A percentile compares a stretch with the other conserved stretches of the same genome.
Conservation (phyloP, 2,888 invertebrate species). For the Microdon myrmicae region DNA sequence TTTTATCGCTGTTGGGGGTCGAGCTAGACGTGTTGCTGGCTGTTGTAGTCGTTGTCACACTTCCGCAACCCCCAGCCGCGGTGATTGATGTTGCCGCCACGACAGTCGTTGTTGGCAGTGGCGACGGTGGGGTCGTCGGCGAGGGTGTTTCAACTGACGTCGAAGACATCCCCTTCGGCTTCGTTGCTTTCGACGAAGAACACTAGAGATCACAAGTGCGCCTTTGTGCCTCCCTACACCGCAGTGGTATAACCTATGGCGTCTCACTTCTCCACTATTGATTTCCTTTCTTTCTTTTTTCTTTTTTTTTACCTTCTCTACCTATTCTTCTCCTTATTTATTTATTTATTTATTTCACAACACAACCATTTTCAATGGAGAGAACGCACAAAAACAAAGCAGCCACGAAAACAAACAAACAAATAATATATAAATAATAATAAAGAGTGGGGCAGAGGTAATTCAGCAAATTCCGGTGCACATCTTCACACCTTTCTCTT, state of each 20-base stretch:
- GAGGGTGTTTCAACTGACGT: constrained; percentile 59
- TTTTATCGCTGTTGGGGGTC: constrained; percentile 48
- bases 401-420: no score
- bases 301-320: constrained; percentile 15
- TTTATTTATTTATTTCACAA: no score
- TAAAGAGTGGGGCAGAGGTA: no score
- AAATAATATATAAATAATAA: no score
- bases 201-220: no score
- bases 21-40: constrained; percentile 36
- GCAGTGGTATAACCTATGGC: constrained; percentile 11
- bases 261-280: constrained; percentile 22
- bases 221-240: neutral
- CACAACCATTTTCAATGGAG: neutral
- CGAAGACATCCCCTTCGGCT: constrained; percentile 55
- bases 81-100: constrained; percentile 47
- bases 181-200: no score
- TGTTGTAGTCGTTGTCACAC: constrained; percentile 51
- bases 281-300: constrained; percentile 12
- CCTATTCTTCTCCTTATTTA: constrained; percentile 32
- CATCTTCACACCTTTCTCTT: constrained; percentile 3
- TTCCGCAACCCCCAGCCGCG: constrained; percentile 38
- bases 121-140: constrained; percentile 55
- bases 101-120: constrained; percentile 53
- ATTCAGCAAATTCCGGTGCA: constrained; percentile 33
- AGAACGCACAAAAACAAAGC: no score